Base-by-base conservation (phyloP, 2,113 vertebrate genomes). In the Hylia prasina region DNA sequence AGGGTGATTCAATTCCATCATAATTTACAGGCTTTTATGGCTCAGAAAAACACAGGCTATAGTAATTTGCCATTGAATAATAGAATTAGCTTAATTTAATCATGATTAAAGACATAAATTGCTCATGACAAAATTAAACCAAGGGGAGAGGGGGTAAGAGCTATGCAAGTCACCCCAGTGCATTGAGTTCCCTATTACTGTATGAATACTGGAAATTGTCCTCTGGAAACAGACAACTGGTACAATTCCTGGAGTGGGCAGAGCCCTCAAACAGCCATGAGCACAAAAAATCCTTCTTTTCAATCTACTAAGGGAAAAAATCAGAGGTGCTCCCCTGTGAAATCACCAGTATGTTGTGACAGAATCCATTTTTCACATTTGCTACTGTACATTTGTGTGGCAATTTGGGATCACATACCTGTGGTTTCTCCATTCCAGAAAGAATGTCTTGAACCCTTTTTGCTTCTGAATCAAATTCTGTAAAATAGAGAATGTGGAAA, bases 371-470 rank as follows among this genome's bases (percentile, higher is more conserved):
- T 50, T 66, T 60, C 83, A 64, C 50, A 30, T 51, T 90, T 69
- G 72, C 83, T 81, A 28, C 60, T 82, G 53, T 35, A 69, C 6
- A 0, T 86, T 35, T 42, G 30, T 40, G 35, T 88, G 85, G 73
- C 54, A 78, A 79, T 79, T 18, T 47, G 40, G 40, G 53, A 97
- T 98, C 95, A 98, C 99, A 70, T 97, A 99, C 99, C 99, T 99
- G 99, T 97, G 99, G 99, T 96, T 99, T 99, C 97, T 99, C 99
- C 96, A 99, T 99, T 97, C 98, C 98, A 86, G 99, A 99, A 97
- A 99, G 98, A 98, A 99, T 97, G 96, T 99, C 99, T 97, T 99
- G 99, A 97, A 99, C 98, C 61, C 98, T 98, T 97, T 99, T 99
- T 77, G 98, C 98, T 97, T 99, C 99, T 77, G 98, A 98, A 96